A percentile compares a stretch with the other conserved stretches of the same genome.
Evolutionary conservation across 2,797 vertebrate species (phyloP).

Genomic region (Tinamus major): DNA sequence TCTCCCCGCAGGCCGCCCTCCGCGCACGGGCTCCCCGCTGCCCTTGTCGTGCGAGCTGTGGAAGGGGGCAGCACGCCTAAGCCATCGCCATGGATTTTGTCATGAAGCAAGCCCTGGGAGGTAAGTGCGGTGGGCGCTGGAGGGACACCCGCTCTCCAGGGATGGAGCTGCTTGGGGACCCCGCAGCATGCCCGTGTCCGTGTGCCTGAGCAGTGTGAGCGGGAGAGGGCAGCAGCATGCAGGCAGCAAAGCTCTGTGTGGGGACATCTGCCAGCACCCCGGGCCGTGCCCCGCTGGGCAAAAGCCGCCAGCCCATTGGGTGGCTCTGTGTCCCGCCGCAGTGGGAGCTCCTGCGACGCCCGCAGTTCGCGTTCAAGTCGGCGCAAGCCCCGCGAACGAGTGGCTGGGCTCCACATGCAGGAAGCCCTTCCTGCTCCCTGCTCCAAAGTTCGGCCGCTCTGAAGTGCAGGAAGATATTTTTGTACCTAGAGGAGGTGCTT

Average conservation of each 20-base stretch:
- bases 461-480: background rate
- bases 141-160: no score
- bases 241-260: background rate
- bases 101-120: constrained; percentile 96
- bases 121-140: constrained; percentile 78
- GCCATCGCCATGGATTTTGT: constrained; percentile 94
- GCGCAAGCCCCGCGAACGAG: background rate
- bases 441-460: background rate
- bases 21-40: constrained; percentile 21
- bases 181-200: background rate
- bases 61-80: constrained; percentile 82
- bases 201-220: background rate
- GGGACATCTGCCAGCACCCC: background rate
- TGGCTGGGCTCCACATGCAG: background rate
- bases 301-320: no score
- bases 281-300: background rate
- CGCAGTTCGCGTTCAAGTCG: background rate
- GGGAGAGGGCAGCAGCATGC: constrained; percentile 53
- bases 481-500: background rate
- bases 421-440: background rate
- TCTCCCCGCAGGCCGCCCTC: constrained; percentile 10
- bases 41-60: constrained; percentile 86
- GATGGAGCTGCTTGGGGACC: background rate
- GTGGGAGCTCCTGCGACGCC: background rate
- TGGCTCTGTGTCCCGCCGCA: background rate